Base-by-base conservation (phyloP, 2,888 invertebrate species). In the Drosophila aldrichi region DNA sequence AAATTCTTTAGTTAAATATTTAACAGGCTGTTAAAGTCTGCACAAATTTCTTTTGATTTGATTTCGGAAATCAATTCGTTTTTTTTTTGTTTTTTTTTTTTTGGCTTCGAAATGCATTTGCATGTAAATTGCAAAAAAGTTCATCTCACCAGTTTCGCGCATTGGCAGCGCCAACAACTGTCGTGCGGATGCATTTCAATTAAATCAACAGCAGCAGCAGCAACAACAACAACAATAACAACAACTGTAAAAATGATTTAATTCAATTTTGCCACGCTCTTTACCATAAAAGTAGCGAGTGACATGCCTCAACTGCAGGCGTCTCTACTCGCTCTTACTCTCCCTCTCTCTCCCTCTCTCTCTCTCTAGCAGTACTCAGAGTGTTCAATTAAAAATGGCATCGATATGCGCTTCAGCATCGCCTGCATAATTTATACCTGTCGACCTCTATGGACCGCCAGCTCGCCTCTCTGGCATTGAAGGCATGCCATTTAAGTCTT, bases 381-480 rank as follows among this genome's bases (percentile, higher is more conserved):
- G 57, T 22, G 18, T 25, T 87, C 85, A 79, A 89, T 85, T 89
- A 74, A 81, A 82, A 84, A 77, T 77, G 62, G 79, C 82, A 89
- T 79, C 89, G 82, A 85, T 87, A 82, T 75, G 74, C 67, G 64
- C 65, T 54, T 56, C 81, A 58, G 48, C 72, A 64, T 22, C 51
- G 69, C 66, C 52, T 80, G 58, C 70, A 87, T 81, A 79, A 87
- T 81, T 84, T 79, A 84, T 79, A 73, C 77, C 58, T 18, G 6
- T 43, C 60, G 41, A 32, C 51, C 32, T 58, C 34, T 18, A 16
- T 7, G 10, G 36, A 3, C 46, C 14, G 40, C 1, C 8, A 29
- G 36, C 36, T 46, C 56, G 7, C 16, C n/a, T 34, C 40, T 41
- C 46, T 41, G 49, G 18, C 40, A 65, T 20, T 51, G 58, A 52